These are phyloP conservation scores for Microctonus hyperodae DNA, from an alignment of 2,888 invertebrate species.

Conservation along the genomic window DNA sequence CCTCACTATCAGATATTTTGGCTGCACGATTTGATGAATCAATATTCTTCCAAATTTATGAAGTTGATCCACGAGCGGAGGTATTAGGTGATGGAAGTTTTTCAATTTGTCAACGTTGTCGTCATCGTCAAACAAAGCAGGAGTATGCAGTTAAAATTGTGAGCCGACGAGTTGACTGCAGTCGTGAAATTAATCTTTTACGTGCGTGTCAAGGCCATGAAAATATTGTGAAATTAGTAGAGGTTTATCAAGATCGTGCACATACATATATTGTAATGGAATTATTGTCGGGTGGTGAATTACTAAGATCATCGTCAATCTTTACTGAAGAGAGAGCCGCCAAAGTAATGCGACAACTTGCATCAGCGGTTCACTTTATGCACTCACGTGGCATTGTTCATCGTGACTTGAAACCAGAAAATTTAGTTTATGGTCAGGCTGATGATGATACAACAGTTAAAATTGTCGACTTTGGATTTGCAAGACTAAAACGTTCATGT, in stretches of 20 bases:
- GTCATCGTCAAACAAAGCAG: conserved; percentile 74
- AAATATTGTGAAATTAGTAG: conserved; percentile 84
- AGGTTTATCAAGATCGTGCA: conserved; percentile 83
- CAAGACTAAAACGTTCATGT: conserved; percentile 74
- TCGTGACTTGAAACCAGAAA: conserved; percentile 92
- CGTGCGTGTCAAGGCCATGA: conserved; percentile 87
- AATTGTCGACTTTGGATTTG: conserved; percentile 97
- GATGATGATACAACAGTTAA: conserved; percentile 74
- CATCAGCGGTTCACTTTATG: conserved; percentile 84
- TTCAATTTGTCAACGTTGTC: conserved; percentile 85
- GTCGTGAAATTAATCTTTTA: conserved; percentile 79
- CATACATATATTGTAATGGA: conserved; percentile 93
- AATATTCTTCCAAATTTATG: conserved; percentile 85
- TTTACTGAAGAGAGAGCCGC: conserved; percentile 83
- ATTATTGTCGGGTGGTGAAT: conserved; percentile 83
- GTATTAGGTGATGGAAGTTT: conserved; percentile 89
- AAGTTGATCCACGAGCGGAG: conserved; percentile 73
- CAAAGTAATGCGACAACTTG: conserved; percentile 81
- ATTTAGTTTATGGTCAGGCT: conserved; percentile 72
- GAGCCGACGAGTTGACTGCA: conserved; percentile 71
- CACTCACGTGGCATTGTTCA: conserved; percentile 87
- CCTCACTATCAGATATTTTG: conserved; percentile 46
- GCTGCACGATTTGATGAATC: conserved; percentile 68
- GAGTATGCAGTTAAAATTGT: conserved; percentile 91
- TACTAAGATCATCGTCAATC: conserved; percentile 71